These are phyloP conservation scores for Monopis laevigella DNA, from an alignment of 2,888 invertebrate species.

Conservation along the genomic window DNA sequence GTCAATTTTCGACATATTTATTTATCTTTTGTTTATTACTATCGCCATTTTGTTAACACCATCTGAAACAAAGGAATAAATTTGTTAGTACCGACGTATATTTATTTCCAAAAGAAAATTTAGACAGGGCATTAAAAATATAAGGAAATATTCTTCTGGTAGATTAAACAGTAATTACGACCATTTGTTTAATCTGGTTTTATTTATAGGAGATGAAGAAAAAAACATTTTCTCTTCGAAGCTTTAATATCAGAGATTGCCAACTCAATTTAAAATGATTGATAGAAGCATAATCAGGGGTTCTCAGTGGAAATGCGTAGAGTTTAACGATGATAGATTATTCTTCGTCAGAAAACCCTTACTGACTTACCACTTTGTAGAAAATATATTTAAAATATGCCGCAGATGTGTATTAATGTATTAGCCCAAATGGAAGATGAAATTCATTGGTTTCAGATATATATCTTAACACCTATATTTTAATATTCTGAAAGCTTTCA, in stretches of 20 bases:
- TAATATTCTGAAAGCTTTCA: too few species aligned
- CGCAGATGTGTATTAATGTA: too few species aligned
- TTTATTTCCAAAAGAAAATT: too few species aligned
- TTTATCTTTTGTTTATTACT: not conserved
- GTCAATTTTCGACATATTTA: not conserved
- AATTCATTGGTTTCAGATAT: too few species aligned
- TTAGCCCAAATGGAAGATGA: too few species aligned
- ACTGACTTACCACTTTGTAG: too few species aligned
- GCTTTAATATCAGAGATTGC: constrained; percentile 10
- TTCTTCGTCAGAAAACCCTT: not conserved
- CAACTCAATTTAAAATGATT: constrained; percentile 16
- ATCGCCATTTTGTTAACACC: not conserved
- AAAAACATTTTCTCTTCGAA: constrained; percentile 1
- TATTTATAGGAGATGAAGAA: not conserved
- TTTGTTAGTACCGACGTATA: too few species aligned
- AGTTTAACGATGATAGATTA: constrained; percentile 7
- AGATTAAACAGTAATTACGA: constrained; percentile 4
- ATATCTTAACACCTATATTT: too few species aligned
- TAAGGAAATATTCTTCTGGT: too few species aligned
- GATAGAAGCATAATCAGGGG: constrained; percentile 14
- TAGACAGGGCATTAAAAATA: too few species aligned
- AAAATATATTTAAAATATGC: too few species aligned
- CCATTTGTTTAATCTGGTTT: constrained; percentile 3
- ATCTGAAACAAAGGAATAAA: constrained; percentile 6
- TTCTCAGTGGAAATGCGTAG: constrained; percentile 5